Evolutionary conservation across 2,113 vertebrate genomes (phyloP), one percentile per base, ranked within the genome.

Genomic region (Regulus satrapa): DNA sequence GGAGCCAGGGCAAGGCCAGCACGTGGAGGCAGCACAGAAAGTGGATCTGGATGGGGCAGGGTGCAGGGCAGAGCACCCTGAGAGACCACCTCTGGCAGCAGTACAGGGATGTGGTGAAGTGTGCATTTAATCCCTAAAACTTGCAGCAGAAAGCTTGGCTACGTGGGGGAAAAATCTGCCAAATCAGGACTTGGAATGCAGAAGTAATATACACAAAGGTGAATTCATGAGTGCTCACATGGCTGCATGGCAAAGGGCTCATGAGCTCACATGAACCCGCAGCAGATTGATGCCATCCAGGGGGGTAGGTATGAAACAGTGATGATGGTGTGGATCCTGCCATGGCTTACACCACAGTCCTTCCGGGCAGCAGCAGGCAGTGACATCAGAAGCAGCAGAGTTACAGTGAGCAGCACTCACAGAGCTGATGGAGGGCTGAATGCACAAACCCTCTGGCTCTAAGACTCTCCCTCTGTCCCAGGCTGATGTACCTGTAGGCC

Each of bases 1-100:
- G 38, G 32, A 92, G 28, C 32, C 8, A 14, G 11, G 67, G 29
- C n/a, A 88, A 89, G 74, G 67, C 41, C 49, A 64, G 86, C 4
- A 0, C 0, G 0, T 4, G 31, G 45, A 88, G 67, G 52, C 25
- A 45, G n/a, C 0, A 0, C 0, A 2, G 55, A 51, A 79, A 18
- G 54, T 4, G 6, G 10, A 43, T 59, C 52, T 63, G 56, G 14
- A 68, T 49, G 69, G 68, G 11, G 40, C 45, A 77, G 40, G 28
- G 9, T 52, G 23, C 52, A 88, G 72, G 66, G 29, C 63, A 48
- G 8, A 28, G 29, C n/a, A 69, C 38, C n/a, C n/a, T 52, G 23
- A 24, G 23, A 54, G 46, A 54, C 18, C n/a, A 77, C 38, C n/a
- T 66, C 49, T 72, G 51, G 48, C 32, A 71, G 17, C 23, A 13